phyloP scores from a whole-genome alignment of 2,113 vertebrate genomes.

The Tragulus kanchil region DNA sequence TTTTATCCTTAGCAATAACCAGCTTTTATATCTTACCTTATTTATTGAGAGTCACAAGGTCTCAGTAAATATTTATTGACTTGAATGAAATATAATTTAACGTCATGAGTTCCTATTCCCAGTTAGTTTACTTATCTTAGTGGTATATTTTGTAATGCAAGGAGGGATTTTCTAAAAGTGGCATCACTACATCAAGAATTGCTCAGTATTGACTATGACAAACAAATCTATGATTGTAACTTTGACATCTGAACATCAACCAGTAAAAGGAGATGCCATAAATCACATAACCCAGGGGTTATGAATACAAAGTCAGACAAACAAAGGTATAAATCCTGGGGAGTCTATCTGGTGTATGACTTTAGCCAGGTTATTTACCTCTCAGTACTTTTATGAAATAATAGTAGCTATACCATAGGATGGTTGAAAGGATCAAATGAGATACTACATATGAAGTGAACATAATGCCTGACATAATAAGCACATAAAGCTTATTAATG shows the following conservation, averaged over 20 bases:
- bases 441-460: background rate
- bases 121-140: background rate
- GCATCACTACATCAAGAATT: background rate
- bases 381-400: conserved; percentile 1
- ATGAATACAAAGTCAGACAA: background rate
- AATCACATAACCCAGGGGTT: background rate
- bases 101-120: background rate
- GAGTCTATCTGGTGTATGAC: background rate
- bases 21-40: conserved; percentile 36
- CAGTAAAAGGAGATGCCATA: background rate
- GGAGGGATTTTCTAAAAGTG: conserved; percentile 36
- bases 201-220: background rate
- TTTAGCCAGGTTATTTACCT: background rate
- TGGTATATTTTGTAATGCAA: background rate
- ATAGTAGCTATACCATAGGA: background rate
- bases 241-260: background rate
- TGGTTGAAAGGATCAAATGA: background rate
- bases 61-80: conserved; percentile 58
- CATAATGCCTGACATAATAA: conserved; percentile 2
- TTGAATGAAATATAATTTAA: conserved; percentile 6
- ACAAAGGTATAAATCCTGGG: background rate
- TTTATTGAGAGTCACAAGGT: background rate
- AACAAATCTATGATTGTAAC: background rate
- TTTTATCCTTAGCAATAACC: background rate
- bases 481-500: background rate